phyloP scores from a whole-genome alignment of 2,888 invertebrate genomes.

The Ophion costatus region DNA sequence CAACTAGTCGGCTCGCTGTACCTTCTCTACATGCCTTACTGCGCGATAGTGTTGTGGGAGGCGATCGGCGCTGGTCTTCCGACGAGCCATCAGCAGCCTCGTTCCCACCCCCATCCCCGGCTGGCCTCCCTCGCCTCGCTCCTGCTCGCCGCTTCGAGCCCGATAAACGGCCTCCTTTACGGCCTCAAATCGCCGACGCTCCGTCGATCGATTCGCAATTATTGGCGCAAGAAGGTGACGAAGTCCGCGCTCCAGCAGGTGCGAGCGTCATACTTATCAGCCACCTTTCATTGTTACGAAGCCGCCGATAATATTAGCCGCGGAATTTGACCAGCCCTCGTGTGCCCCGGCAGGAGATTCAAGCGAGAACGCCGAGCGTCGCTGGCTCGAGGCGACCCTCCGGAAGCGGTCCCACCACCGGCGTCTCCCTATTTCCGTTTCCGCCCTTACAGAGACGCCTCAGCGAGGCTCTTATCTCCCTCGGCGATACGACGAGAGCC shows the following conservation, averaged over 20 bases:
- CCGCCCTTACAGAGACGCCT: constrained; percentile 85
- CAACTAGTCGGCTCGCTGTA: constrained; percentile 90
- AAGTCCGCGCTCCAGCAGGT: constrained; percentile 91
- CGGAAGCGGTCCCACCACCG: constrained; percentile 83
- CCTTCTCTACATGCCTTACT: constrained; percentile 90
- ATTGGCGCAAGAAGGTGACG: constrained; percentile 91
- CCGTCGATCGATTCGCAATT: constrained; percentile 90
- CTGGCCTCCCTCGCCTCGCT: constrained; percentile 87
- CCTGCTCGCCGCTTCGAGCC: constrained; percentile 89
- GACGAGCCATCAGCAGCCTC: constrained; percentile 62
- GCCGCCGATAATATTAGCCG: constrained; percentile 54
- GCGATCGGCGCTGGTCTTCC: constrained; percentile 79
- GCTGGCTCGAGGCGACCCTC: constrained; percentile 91
- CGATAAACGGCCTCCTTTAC: constrained; percentile 91
- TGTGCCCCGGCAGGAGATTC: constrained; percentile 86
- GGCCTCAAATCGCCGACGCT: constrained; percentile 90
- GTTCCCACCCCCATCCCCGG: constrained; percentile 80
- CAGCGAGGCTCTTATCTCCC: constrained; percentile 85
- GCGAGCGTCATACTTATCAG: constrained; percentile 41
- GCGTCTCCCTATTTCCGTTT: constrained; percentile 83
- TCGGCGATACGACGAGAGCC: constrained; percentile 72
- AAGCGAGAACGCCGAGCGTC: constrained; percentile 91
- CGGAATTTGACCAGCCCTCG: constrained; percentile 21
- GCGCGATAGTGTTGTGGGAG: constrained; percentile 89
- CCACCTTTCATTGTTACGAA: not conserved